Evolutionary conservation across 1,140 invertebrate genomes (phyloP).

Genomic region (Latrodectus geometricus): DNA sequence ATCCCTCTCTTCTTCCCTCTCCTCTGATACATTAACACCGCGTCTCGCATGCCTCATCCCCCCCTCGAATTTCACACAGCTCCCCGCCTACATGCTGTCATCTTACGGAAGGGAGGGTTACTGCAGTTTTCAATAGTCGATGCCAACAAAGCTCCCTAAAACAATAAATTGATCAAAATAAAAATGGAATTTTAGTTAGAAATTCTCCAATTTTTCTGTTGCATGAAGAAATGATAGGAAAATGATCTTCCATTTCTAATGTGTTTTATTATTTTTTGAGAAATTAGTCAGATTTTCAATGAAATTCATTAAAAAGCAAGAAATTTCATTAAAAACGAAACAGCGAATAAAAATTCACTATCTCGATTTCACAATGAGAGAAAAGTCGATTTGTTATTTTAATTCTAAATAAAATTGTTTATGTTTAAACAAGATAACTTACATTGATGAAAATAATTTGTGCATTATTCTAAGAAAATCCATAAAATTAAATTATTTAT

Average conservation of each 20-base stretch:
- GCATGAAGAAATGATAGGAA: background rate
- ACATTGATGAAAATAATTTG: background rate
- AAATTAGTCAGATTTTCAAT: background rate
- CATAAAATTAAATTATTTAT: background rate
- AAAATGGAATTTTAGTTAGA: no score
- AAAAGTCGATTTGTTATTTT: background rate
- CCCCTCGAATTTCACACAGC: slow-evolving; percentile 21
- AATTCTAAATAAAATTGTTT: background rate
- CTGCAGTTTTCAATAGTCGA: background rate
- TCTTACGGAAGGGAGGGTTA: slow-evolving; percentile 35
- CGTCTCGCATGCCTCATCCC: background rate
- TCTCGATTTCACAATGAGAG: background rate
- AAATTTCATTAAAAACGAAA: background rate
- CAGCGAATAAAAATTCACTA: background rate
- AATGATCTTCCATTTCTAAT: background rate
- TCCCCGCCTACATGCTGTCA: background rate
- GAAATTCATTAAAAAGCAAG: background rate
- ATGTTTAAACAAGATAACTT: background rate
- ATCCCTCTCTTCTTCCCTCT: slow-evolving; percentile 16
- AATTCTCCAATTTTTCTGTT: background rate
- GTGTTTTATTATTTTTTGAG: background rate
- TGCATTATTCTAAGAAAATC: background rate
- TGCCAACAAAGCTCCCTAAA: background rate
- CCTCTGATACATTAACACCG: slow-evolving; percentile 50
- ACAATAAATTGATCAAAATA: background rate